Conservation (phyloP, 2,113 vertebrate species). For the Scomber colias region DNA sequence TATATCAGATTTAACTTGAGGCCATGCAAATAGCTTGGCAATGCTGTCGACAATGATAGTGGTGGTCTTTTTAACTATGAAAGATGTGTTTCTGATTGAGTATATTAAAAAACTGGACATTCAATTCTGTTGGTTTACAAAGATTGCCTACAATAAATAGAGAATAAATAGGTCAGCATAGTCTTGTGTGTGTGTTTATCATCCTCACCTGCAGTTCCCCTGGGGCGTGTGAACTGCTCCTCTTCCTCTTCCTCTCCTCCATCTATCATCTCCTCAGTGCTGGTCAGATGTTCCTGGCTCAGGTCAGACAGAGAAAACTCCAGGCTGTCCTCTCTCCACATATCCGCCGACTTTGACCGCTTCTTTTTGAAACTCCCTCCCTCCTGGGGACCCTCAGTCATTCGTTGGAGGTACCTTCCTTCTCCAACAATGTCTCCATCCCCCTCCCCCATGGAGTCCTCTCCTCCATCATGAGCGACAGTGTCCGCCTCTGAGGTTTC, state of each 20-base stretch:
- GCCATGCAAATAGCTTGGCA: too few relatives aligned
- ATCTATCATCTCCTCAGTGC: slow-evolving; percentile 95
- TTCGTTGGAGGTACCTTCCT: slow-evolving; percentile 82
- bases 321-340: slow-evolving; percentile 97
- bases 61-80: too few relatives aligned
- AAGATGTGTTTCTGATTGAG: not conserved
- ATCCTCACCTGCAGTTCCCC: slow-evolving; percentile 63
- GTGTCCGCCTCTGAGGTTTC: slow-evolving; percentile 88
- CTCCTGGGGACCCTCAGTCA: slow-evolving; percentile 84
- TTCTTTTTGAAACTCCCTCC: slow-evolving; percentile 93
- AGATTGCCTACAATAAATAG: too few relatives aligned
- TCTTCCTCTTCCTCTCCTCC: slow-evolving; percentile 87
- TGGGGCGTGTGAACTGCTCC: slow-evolving; percentile 55
- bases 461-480: slow-evolving; percentile 85
- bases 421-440: slow-evolving; percentile 77
- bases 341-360: slow-evolving; percentile 96
- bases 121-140: not conserved
- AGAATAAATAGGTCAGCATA: not conserved
- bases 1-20: too few relatives aligned
- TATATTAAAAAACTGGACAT: not conserved
- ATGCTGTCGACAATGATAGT: too few relatives aligned
- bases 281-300: slow-evolving; percentile 97
- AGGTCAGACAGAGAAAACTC: slow-evolving; percentile 96
- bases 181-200: not conserved
- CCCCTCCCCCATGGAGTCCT: slow-evolving; percentile 85